Evolutionary conservation across 1,140 invertebrate genomes (phyloP).

Genomic region (Uloborus diversus): DNA sequence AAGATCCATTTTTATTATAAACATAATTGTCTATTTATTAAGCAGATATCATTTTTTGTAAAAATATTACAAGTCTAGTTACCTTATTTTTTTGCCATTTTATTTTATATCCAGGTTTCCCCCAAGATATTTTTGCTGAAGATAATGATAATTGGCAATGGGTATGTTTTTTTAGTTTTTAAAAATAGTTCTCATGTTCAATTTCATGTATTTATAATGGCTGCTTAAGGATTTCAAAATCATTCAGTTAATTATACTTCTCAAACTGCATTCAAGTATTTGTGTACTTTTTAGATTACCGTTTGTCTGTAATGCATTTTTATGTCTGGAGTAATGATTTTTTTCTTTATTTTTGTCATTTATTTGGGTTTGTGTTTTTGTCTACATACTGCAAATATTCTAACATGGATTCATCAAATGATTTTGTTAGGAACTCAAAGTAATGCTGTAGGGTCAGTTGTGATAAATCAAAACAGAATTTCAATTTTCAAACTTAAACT

Average conservation of each 20-base stretch:
- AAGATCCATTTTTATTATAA: too few species aligned
- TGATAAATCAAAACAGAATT: not conserved
- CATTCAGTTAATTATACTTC: not conserved
- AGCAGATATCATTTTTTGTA: too few species aligned
- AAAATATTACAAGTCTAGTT: too few species aligned
- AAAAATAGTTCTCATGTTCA: constrained; percentile 46
- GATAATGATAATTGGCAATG: constrained; percentile 40
- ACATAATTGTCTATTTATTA: too few species aligned
- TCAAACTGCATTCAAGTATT: not conserved
- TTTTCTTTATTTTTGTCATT: not conserved
- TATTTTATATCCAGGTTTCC: constrained; percentile 41
- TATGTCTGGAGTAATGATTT: not conserved
- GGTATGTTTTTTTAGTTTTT: constrained; percentile 23
- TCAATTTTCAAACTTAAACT: not conserved
- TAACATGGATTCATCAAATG: not conserved
- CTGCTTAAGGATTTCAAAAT: too few species aligned
- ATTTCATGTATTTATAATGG: not conserved
- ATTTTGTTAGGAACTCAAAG: not conserved
- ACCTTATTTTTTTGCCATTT: too few species aligned
- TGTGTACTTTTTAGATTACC: constrained; percentile 31
- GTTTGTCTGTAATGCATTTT: not conserved
- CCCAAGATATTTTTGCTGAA: constrained; percentile 50
- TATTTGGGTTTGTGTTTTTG: not conserved
- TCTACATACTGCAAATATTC: not conserved
- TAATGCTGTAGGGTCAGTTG: not conserved